Base-by-base conservation (phyloP, 1,140 invertebrate species). In the Drosophila nannoptera region DNA sequence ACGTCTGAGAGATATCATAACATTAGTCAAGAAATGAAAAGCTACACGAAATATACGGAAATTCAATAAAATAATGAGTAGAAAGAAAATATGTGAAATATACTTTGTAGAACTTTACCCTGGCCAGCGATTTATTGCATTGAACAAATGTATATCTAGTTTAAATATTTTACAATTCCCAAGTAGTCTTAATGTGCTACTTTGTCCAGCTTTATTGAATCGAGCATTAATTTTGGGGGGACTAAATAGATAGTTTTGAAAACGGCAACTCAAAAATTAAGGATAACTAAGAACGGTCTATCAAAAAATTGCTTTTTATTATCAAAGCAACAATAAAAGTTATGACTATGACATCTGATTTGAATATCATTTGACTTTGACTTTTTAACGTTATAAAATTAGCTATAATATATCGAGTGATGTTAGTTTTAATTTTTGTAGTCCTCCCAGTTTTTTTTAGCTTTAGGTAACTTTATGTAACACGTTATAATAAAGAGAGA, bases 141-240 rank as follows among this genome's bases (percentile, higher is more conserved):
- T 22, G n/a, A 64, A 32, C 63, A 45, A 7, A 36, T n/a, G 33
- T 40, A 78, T 76, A 69, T 58, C 59, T 77, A 76, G 66, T 48
- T 60, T 78, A 58, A 73, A 16, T 42, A 62, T 52, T 14, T 43
- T 66, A 45, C 36, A 69, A 69, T 69, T 58, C 60, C 75, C 63
- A 73, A 76, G 72, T 82, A 82, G 72, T 73, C 77, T 78, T 83
- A 78, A 80, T 78, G 58, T 74, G 80, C 80, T 83, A 81, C 73
- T 65, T 53, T 82, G 78, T 82, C 78, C 78, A 82, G 78, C 78
- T 82, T 82, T 82, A 82, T 75, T 14, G 12, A 43, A 43, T 43
- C 40, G 14, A 14, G 14, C 14, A 43, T 43, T 14, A 3, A 14
- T 43, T 14, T 43, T 16, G 40, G 40, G 40, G 7, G 40, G 40